Percentiles rank a stretch among this genome's conserved stretches.
These are phyloP conservation scores for Meandrusa payeni DNA, from an alignment of 2,888 invertebrate species.

Conservation along the genomic window DNA sequence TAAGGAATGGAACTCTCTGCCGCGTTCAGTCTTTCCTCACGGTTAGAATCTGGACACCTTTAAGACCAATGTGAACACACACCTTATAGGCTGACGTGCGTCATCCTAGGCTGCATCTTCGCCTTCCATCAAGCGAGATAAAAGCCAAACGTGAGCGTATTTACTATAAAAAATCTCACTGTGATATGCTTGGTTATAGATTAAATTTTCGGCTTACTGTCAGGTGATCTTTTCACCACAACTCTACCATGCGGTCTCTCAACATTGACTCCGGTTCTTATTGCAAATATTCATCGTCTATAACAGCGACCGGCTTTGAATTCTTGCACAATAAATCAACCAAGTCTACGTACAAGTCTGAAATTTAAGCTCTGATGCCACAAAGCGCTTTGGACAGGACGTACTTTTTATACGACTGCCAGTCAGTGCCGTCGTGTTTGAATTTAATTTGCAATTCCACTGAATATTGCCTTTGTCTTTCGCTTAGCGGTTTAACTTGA, in stretches of 20 bases:
- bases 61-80: no score
- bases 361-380: neutral
- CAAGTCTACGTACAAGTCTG: neutral
- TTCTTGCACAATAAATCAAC: neutral
- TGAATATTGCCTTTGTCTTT: constrained; percentile 16
- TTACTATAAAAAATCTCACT: no score
- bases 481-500: constrained; percentile 8
- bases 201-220: no score
- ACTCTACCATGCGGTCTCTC: constrained; percentile 1
- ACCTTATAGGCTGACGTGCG: no score
- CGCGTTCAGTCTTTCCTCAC: no score
- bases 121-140: no score
- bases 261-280: neutral
- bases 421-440: constrained; percentile 6
- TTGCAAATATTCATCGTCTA: neutral
- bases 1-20: no score
- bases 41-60: no score
- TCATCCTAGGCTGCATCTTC: no score
- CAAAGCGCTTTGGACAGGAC: constrained; percentile 9
- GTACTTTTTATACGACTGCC: constrained; percentile 15
- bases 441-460: constrained; percentile 18
- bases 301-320: neutral
- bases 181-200: no score
- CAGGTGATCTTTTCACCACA: neutral
- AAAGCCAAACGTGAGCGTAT: no score